Conservation (phyloP, 2,797 vertebrate genomes). For the Thunnus albacares region DNA sequence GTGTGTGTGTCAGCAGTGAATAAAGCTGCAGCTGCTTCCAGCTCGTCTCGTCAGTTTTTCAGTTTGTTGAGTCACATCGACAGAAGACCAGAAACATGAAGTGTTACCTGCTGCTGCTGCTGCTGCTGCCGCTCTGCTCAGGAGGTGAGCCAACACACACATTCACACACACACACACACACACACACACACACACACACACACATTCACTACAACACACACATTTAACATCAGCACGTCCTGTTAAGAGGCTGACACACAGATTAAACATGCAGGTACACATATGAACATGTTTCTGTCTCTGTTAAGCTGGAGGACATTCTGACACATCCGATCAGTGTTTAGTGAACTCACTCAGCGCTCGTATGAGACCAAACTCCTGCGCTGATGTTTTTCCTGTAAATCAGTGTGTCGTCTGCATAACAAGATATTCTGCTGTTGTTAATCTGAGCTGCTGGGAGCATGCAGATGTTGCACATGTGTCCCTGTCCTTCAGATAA, state of each 20-base stretch:
- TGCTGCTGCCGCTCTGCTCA: constrained; percentile 54
- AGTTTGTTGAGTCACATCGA: not conserved
- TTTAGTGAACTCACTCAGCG: no score
- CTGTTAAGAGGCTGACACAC: not conserved
- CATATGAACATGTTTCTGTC: not conserved
- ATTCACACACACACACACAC: not conserved
- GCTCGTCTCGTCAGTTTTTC: not conserved
- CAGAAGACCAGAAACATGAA: constrained; percentile 55
- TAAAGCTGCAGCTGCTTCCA: constrained; percentile 16
- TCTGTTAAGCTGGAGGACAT: no score
- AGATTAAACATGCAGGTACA: no score
- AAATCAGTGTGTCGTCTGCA: no score
- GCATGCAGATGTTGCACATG: no score
- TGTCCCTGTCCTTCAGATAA: no score
- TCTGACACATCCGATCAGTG: no score
- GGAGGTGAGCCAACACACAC: constrained; percentile 43
- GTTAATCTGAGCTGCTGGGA: no score
- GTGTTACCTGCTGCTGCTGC: constrained; percentile 50
- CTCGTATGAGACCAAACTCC: no score
- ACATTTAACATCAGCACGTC: no score
- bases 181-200: not conserved
- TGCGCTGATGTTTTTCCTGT: no score
- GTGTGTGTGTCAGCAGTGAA: constrained; percentile 2
- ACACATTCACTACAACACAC: not conserved
- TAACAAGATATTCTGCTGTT: no score